Evolutionary conservation across 2,797 vertebrate species (phyloP).

Genomic region (Todus mexicanus): DNA sequence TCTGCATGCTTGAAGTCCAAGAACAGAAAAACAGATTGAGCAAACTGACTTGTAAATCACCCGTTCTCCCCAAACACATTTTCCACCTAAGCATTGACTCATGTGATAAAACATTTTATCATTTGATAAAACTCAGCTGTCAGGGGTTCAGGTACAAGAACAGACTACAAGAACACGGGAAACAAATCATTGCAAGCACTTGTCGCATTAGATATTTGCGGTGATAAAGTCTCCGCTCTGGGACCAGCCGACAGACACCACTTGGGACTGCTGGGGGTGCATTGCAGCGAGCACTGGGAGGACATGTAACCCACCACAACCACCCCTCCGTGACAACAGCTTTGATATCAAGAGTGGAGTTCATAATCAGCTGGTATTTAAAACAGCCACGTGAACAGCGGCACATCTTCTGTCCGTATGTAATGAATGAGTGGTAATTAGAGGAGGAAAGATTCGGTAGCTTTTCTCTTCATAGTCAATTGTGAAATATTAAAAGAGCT

Average conservation of each 20-base stretch:
- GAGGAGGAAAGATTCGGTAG: background rate
- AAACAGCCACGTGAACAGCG: background rate
- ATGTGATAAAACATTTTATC: background rate
- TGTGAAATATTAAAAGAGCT: background rate
- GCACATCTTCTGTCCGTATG: background rate
- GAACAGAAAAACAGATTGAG: background rate
- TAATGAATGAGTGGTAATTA: background rate
- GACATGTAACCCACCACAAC: background rate
- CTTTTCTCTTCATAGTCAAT: background rate
- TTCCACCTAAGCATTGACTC: background rate
- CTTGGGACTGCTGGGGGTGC: background rate
- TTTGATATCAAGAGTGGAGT: background rate
- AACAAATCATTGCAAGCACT: background rate
- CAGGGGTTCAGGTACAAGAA: background rate
- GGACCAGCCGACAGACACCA: background rate
- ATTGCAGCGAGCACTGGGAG: accelerated
- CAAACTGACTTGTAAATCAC: background rate
- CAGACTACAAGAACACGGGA: background rate
- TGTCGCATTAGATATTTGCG: background rate
- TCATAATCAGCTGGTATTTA: background rate
- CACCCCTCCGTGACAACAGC: accelerated
- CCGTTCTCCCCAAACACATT: background rate
- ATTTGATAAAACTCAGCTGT: background rate
- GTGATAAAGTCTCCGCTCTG: background rate
- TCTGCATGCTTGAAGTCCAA: background rate